phyloP scores from a whole-genome alignment of 2,888 invertebrate species.

The Mesochorus sp. region DNA sequence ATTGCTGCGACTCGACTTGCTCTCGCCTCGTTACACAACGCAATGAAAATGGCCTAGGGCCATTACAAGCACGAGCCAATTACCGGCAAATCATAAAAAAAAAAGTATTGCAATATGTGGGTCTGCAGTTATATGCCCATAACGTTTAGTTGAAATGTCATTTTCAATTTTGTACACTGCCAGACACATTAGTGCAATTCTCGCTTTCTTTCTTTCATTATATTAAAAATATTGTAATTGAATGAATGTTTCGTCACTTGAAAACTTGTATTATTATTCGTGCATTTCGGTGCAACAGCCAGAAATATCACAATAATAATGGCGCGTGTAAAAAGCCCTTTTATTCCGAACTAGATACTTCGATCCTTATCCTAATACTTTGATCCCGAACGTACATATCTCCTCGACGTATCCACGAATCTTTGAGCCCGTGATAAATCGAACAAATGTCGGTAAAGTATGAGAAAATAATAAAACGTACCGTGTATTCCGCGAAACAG shows the following conservation, averaged over 20 bases:
- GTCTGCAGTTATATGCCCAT: not conserved
- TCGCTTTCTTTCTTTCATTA: not conserved
- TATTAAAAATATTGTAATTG: not conserved
- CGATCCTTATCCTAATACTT: too few species aligned
- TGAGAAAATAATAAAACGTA: too few species aligned
- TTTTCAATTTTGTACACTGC: conserved; percentile 2
- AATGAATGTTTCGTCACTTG: not conserved
- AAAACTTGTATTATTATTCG: not conserved
- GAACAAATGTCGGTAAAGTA: not conserved
- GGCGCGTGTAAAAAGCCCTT: not conserved
- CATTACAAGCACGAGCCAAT: conserved; percentile 25
- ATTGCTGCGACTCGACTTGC: not conserved
- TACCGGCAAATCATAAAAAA: conserved; percentile 17
- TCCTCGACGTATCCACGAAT: not conserved
- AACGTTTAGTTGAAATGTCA: conserved; percentile 1
- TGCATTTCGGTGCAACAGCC: not conserved
- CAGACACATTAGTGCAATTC: not conserved
- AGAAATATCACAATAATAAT: not conserved
- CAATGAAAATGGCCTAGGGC: not conserved
- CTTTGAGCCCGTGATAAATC: not conserved
- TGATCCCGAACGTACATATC: not conserved
- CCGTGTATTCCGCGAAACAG: too few species aligned
- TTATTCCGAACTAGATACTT: not conserved
- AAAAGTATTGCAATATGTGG: not conserved
- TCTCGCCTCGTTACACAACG: not conserved